phyloP scores from a whole-genome alignment of 1,140 invertebrate species.

The Saxidomus purpurata region DNA sequence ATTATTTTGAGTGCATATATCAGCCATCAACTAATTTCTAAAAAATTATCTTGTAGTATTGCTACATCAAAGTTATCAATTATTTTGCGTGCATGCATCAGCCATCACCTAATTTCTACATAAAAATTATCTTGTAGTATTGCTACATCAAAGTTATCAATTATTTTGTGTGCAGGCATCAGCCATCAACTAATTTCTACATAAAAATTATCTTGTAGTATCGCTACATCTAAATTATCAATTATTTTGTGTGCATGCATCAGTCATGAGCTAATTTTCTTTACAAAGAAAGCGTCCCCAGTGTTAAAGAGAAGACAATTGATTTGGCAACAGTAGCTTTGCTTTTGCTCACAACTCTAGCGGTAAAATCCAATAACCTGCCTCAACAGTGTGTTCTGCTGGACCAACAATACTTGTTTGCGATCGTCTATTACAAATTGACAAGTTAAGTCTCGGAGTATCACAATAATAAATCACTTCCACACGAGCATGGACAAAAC shows the following conservation, averaged over 20 bases:
- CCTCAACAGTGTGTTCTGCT: background rate
- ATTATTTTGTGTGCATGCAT: too few relatives aligned
- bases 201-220: background rate
- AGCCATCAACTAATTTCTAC: background rate
- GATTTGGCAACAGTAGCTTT: background rate
- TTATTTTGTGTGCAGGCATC: too few relatives aligned
- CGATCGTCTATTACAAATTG: background rate
- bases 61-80: too few relatives aligned
- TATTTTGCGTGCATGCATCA: too few relatives aligned
- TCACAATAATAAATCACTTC: background rate
- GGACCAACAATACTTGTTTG: background rate
- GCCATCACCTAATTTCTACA: too few relatives aligned
- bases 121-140: too few relatives aligned
- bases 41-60: too few relatives aligned
- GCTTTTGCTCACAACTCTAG: background rate
- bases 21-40: too few relatives aligned
- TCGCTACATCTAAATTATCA: background rate
- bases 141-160: too few relatives aligned
- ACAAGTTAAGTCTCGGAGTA: background rate
- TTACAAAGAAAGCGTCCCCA: too few relatives aligned
- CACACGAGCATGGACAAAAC: background rate
- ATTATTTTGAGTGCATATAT: too few relatives aligned
- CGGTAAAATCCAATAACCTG: conserved; percentile 3
- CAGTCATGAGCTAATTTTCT: background rate
- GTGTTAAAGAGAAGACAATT: background rate